Percentiles rank a stretch among this genome's conserved stretches.
phyloP scores from a whole-genome alignment of 64 coral and sea anemone species.

The Pocillopora verrucosa region DNA sequence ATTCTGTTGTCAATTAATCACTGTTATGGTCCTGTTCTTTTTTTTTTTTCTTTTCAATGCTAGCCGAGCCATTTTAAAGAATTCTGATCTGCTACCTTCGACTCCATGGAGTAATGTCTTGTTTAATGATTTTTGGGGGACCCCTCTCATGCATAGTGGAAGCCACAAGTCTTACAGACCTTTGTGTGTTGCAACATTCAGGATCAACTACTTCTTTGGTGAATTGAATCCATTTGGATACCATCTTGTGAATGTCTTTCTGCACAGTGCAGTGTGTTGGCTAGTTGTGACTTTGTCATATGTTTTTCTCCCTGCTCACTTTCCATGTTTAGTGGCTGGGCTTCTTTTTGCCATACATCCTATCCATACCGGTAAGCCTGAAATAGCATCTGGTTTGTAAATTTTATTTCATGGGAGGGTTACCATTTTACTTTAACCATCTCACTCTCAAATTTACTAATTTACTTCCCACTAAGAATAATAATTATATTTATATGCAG shows the following conservation, averaged over 20 bases:
- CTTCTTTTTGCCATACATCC: slow-evolving; percentile 91
- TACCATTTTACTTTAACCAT: too few relatives aligned
- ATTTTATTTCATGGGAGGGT: too few relatives aligned
- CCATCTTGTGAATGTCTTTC: slow-evolving; percentile 77
- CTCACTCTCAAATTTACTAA: too few relatives aligned
- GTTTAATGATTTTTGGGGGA: slow-evolving; percentile 98
- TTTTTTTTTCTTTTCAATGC: background rate
- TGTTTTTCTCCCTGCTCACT: slow-evolving; percentile 54
- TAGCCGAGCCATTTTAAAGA: slow-evolving; percentile 94
- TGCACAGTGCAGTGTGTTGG: slow-evolving; percentile 74
- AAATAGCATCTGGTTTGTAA: background rate
- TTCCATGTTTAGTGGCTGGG: slow-evolving; percentile 62
- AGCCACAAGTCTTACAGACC: slow-evolving; percentile 97
- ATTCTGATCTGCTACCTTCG: slow-evolving; percentile 78
- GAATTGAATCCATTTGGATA: slow-evolving; percentile 87
- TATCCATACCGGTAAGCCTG: slow-evolving; percentile 84
- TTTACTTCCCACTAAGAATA: too few relatives aligned
- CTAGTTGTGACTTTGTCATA: slow-evolving; percentile 70
- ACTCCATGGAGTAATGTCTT: slow-evolving; percentile 89
- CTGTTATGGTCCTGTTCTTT: too few relatives aligned
- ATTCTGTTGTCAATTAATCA: too few relatives aligned
- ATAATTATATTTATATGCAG: too few relatives aligned
- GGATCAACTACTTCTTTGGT: slow-evolving; percentile 72
- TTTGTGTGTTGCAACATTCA: slow-evolving; percentile 89
- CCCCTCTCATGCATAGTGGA: slow-evolving; percentile 92